These are phyloP conservation scores for Alloscopus bannaensis DNA, from an alignment of 2,888 invertebrate species.

Conservation along the genomic window DNA sequence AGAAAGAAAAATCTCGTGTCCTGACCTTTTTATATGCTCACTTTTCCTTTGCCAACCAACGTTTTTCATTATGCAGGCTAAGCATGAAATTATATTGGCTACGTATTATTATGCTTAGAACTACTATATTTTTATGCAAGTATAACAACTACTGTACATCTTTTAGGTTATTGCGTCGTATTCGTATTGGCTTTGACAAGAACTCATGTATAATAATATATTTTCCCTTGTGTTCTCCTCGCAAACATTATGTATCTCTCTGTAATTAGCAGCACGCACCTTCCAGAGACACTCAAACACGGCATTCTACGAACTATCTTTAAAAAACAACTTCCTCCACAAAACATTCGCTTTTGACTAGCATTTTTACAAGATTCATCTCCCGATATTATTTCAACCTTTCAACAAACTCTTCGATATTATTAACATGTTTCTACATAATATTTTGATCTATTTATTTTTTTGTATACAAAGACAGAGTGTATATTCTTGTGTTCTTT, in stretches of 20 bases:
- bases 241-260: too few species aligned
- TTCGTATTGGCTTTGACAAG: not conserved
- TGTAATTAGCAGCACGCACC: not conserved
- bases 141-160: not conserved
- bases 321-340: not conserved
- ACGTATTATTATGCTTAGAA: too few species aligned
- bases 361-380: not conserved
- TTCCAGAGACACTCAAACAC: not conserved
- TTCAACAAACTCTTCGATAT: not conserved
- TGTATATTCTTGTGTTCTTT: not conserved
- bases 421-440: not conserved
- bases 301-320: not conserved
- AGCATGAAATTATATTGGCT: too few species aligned
- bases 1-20: too few species aligned
- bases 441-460: not conserved
- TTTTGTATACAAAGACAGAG: too few species aligned
- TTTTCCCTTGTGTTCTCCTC: too few species aligned
- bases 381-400: not conserved
- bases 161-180: not conserved
- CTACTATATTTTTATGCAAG: too few species aligned
- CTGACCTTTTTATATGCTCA: too few species aligned
- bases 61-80: too few species aligned
- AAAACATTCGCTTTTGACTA: not conserved
- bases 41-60: too few species aligned
- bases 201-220: not conserved